Conservation (phyloP, 37 sponge, comb jelly and placozoan genomes). For the Oscarella lobularis region DNA sequence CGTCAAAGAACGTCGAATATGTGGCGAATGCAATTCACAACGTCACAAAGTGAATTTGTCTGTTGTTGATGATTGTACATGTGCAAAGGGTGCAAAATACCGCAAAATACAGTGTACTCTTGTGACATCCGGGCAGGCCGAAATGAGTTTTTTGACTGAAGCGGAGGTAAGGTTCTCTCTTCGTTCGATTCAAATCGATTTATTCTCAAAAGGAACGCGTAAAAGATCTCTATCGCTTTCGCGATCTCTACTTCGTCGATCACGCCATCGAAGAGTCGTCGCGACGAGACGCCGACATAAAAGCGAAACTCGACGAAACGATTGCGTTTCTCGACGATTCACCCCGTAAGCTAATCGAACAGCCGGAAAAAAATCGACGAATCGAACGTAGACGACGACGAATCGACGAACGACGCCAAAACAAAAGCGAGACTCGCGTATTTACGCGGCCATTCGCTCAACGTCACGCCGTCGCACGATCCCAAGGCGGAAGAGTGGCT, state of each 20-base stretch:
- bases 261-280: conserved; percentile 31
- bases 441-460: conserved; percentile 43
- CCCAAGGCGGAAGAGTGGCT: conserved; percentile 40
- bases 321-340: conserved; percentile 14
- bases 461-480: conserved; percentile 34
- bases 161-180: no score
- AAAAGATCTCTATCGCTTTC: conserved; percentile 28
- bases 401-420: no score
- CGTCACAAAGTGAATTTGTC: conserved; percentile 20
- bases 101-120: no score
- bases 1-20: conserved; percentile 74
- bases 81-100: no score
- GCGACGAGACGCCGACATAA: conserved; percentile 21
- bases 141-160: no score
- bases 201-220: conserved; percentile 57
- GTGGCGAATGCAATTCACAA: conserved; percentile 77
- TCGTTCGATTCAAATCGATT: no score
- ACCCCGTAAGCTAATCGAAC: no score
- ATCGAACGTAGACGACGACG: no score
- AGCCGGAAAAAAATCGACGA: no score
- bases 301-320: conserved; percentile 28
- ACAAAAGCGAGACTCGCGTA: conserved; percentile 16
- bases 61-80: no score
- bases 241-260: conserved; percentile 30
- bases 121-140: no score